phyloP scores from a whole-genome alignment of 2,888 invertebrate species.

The Chrysolina oricalcia region DNA sequence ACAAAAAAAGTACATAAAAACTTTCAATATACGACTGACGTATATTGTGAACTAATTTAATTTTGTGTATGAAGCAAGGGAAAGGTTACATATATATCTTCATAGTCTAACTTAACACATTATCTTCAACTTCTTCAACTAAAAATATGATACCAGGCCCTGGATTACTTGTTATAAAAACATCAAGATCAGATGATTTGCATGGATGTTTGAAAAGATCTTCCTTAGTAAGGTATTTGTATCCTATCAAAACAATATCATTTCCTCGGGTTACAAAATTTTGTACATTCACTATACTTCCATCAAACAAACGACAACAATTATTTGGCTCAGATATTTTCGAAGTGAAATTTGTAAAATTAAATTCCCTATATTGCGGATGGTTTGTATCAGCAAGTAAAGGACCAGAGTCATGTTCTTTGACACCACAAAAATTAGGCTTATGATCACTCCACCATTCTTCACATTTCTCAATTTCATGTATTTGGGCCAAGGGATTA shows the following conservation, averaged over 20 bases:
- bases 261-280: neutral
- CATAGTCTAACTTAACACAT: neutral
- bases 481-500: constrained; percentile 11
- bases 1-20: neutral
- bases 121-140: neutral
- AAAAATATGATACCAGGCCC: neutral
- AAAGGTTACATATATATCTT: neutral
- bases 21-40: too few species aligned
- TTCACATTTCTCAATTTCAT: constrained; percentile 1
- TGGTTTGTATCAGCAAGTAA: constrained; percentile 2
- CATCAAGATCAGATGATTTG: constrained; percentile 9
- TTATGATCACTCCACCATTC: neutral
- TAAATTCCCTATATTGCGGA: neutral
- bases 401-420: neutral
- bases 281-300: constrained; percentile 4
- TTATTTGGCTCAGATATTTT: constrained; percentile 4
- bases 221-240: neutral
- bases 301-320: constrained; percentile 1
- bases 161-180: constrained; percentile 5
- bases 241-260: constrained; percentile 8
- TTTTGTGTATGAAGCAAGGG: constrained; percentile 1
- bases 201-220: constrained; percentile 4
- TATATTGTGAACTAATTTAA: neutral
- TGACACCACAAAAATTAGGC: neutral
- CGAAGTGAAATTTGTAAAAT: neutral